These are phyloP conservation scores for Calycopis cecrops DNA, from an alignment of 1,140 invertebrate genomes.

Conservation along the genomic window DNA sequence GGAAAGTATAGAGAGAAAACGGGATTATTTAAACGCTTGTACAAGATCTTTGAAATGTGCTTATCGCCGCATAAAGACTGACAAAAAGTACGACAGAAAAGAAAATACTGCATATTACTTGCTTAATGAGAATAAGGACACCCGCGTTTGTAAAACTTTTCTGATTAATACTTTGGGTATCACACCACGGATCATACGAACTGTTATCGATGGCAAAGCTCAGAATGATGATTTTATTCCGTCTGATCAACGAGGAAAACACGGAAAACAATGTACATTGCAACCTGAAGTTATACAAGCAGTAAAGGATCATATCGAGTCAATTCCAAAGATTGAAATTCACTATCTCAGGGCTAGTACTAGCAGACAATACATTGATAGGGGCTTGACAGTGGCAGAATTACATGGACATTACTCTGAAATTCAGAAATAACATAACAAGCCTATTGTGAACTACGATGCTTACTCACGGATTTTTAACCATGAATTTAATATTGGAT, in stretches of 20 bases:
- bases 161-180: constrained; percentile 26
- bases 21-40: constrained; percentile 18
- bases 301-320: constrained; percentile 42
- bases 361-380: constrained; percentile 41
- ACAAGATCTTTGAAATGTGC: constrained; percentile 15
- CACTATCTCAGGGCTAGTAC: constrained; percentile 43
- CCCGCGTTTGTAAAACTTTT: constrained; percentile 20
- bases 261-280: constrained; percentile 38
- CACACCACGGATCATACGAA: constrained; percentile 35
- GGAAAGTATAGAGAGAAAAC: constrained; percentile 14
- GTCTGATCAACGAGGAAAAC: too few species aligned
- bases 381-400: constrained; percentile 43
- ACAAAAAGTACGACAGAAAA: constrained; percentile 17
- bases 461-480: constrained; percentile 37
- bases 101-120: constrained; percentile 18
- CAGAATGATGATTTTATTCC: too few species aligned
- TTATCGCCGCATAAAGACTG: constrained; percentile 15
- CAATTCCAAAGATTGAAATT: constrained; percentile 42
- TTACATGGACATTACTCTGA: constrained; percentile 40
- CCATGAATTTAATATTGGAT: too few species aligned
- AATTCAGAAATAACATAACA: constrained; percentile 26
- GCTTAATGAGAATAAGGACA: constrained; percentile 14
- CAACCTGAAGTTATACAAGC: constrained; percentile 31
- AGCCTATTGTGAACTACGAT: constrained; percentile 30
- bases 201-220: too few species aligned